Conservation (phyloP, 2,113 vertebrate genomes). For the Sardina pilchardus region DNA sequence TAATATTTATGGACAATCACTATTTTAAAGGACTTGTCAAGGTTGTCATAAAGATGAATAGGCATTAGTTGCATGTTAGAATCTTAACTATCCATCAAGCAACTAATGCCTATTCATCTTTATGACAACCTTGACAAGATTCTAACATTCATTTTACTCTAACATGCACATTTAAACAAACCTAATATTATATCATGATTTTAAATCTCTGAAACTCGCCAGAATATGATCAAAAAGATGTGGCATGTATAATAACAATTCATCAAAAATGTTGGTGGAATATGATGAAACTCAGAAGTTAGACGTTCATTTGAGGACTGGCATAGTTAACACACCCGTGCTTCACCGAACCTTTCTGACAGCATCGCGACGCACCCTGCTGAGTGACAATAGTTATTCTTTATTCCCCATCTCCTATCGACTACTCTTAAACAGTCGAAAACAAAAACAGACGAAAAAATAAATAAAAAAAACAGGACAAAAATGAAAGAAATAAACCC, state of each 20-base stretch:
- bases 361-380: not conserved
- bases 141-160: not conserved
- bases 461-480: conserved; percentile 14
- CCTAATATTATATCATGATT: not conserved
- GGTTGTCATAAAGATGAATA: not conserved
- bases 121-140: not conserved
- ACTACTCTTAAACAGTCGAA: not conserved
- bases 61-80: too few relatives aligned
- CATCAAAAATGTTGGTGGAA: not conserved
- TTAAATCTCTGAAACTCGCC: not conserved
- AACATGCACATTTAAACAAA: not conserved
- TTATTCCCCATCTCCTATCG: not conserved
- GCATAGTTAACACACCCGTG: not conserved
- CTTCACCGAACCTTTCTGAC: not conserved
- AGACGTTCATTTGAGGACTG: not conserved
- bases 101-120: not conserved
- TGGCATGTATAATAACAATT: not conserved
- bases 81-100: too few relatives aligned
- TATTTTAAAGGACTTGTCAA: not conserved
- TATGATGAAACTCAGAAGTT: not conserved
- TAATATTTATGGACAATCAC: not conserved
- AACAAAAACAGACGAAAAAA: conserved; percentile 21
- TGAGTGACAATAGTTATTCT: not conserved
- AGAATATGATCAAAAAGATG: not conserved
- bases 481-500: not conserved